phyloP scores from a whole-genome alignment of 92 coral and sea anemone species.

The Palythoa caribaeorum region DNA sequence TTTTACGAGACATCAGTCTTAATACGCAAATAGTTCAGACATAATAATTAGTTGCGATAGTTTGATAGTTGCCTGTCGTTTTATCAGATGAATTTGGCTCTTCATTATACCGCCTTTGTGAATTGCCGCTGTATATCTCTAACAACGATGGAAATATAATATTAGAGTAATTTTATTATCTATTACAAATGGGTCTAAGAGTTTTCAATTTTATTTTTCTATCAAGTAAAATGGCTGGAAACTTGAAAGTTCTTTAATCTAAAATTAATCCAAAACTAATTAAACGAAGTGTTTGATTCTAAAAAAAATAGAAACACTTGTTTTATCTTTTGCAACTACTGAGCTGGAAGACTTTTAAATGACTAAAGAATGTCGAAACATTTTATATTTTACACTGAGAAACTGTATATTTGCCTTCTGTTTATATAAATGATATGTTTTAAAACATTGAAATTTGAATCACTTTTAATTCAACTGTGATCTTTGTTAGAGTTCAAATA shows the following conservation, averaged over 20 bases:
- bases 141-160: neutral
- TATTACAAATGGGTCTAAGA: neutral
- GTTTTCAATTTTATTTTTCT: constrained; percentile 16
- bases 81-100: neutral
- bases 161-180: neutral
- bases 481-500: neutral
- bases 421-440: too few relatives aligned
- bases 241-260: neutral
- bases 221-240: neutral
- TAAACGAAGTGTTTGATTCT: neutral
- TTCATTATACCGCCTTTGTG: neutral
- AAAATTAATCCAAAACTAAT: neutral
- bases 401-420: too few relatives aligned
- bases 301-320: neutral
- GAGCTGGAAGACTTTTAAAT: neutral
- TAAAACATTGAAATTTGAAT: too few relatives aligned
- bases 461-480: neutral
- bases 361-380: too few relatives aligned
- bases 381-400: too few relatives aligned
- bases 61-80: neutral
- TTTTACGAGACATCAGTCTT: neutral
- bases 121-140: neutral
- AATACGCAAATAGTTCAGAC: neutral
- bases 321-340: neutral
- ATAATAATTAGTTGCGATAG: neutral